Evolutionary conservation across 1,140 invertebrate species (phyloP).

Genomic region (Dreissena polymorpha): DNA sequence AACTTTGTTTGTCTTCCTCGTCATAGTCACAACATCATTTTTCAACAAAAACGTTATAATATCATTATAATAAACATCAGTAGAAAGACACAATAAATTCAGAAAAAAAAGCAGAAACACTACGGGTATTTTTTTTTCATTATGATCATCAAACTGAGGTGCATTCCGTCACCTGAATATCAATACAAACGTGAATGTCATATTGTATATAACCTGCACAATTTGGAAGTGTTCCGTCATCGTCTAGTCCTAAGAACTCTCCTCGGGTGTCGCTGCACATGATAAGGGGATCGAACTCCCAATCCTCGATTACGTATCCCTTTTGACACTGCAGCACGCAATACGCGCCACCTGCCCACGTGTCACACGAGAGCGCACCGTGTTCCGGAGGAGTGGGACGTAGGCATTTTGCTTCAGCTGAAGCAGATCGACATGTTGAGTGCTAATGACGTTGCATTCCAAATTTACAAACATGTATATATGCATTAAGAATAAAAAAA

Average conservation of each 20-base stretch:
- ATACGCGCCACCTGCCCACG: constrained; percentile 5
- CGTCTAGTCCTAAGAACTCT: neutral
- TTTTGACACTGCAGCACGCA: constrained; percentile 19
- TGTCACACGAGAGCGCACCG: constrained; percentile 20
- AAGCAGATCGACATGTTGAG: neutral
- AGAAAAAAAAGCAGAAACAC: too few species aligned
- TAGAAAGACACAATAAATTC: too few species aligned
- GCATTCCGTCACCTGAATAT: too few species aligned
- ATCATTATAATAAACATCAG: too few species aligned
- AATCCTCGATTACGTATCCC: constrained; percentile 11
- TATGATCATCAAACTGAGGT: too few species aligned
- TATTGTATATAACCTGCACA: neutral
- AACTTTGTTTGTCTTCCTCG: too few species aligned
- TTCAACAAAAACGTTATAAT: too few species aligned
- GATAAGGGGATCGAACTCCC: neutral
- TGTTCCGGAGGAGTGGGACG: neutral
- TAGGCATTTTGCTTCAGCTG: constrained; percentile 19
- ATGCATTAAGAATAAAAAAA: neutral
- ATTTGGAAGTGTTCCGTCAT: neutral
- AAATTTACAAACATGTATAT: neutral
- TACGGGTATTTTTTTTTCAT: too few species aligned
- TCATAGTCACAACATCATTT: too few species aligned
- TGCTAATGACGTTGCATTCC: neutral
- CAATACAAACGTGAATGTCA: too few species aligned
- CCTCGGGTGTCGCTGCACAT: neutral